Evolutionary conservation across 1,140 invertebrate species (phyloP), one percentile per base, ranked within the genome.

Genomic region (Hestina assimilis): DNA sequence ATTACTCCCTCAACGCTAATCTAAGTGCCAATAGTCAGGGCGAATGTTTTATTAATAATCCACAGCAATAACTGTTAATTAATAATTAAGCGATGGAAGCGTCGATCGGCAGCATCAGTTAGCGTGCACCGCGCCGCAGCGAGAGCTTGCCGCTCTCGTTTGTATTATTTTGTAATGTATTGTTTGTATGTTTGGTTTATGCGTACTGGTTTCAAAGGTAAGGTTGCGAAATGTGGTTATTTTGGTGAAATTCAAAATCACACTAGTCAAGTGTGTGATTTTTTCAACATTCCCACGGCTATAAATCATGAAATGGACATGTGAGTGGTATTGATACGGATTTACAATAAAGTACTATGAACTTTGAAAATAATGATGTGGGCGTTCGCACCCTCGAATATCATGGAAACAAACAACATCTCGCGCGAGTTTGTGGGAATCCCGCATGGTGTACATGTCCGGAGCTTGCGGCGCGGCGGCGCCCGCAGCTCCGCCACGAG

Each of bases 21-120:
- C 84, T 86, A 84, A 87, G 84, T 84, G 84, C 83, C 84, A 82
- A 87, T 87, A 87, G 84, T 79, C 73, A 81, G 82, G 82, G 79
- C 78, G 78, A 86, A 87, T 88, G 84, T 86, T 88, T 87, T 84
- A 83, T 84, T 87, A 84, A 83, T 84, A 87, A 86, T 84, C 77
- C 74, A 65, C 63, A 51, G 76, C 80, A 76, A 78, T 79, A 80
- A 79, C 72, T 69, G 78, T 82, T 87, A 87, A 86, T 84, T 82
- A 80, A 80, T 87, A 86, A 87, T 87, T 84, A 87, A 84, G 72
- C 69, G 72, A 70, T 78, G 50, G 66, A 15, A 58, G 68, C 63
- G 69, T 33, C 64, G 67, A 75, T 78, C 71, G 69, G 48, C 55
- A 43, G 65, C 68, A 71, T 75, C 75, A 85, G 79, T 81, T 66